These are phyloP conservation scores for Gavialis gangeticus DNA, from an alignment of 2,113 vertebrate species.

Conservation along the genomic window DNA sequence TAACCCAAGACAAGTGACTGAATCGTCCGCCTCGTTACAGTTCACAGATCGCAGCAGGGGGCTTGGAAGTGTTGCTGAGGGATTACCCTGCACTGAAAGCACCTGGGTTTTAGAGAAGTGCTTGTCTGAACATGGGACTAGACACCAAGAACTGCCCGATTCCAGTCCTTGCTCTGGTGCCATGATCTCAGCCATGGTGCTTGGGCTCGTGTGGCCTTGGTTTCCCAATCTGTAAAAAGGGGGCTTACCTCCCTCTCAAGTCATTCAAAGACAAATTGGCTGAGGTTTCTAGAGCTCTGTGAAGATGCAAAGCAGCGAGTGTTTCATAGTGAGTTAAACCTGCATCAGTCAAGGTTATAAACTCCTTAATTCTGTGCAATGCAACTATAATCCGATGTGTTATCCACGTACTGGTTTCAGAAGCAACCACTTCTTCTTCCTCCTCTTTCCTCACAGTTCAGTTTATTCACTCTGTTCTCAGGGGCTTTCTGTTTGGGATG, in stretches of 20 bases:
- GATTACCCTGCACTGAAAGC: neutral
- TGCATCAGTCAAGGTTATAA: neutral
- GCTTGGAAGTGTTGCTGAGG: neutral
- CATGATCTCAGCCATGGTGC: accelerated
- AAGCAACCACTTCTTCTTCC: neutral
- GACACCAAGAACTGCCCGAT: neutral
- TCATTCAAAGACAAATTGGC: neutral
- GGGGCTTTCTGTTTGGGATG: neutral
- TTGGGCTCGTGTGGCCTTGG: neutral
- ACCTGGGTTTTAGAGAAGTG: neutral
- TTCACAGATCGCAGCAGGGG: neutral
- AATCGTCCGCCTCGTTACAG: accelerated
- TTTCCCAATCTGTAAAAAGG: neutral
- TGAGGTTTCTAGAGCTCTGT: neutral
- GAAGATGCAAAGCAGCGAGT: neutral
- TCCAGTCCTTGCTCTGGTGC: neutral
- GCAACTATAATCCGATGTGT: accelerated
- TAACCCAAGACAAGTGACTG: neutral
- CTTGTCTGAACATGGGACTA: neutral
- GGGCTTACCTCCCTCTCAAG: neutral
- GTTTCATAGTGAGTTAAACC: neutral
- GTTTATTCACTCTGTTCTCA: accelerated
- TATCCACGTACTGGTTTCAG: neutral
- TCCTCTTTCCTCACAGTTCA: neutral
- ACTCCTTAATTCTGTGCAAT: neutral